Percentiles rank a stretch among this genome's conserved stretches.
These are phyloP conservation scores for Cataglyphis albicans DNA, from an alignment of 2,888 invertebrate species.

Conservation along the genomic window DNA sequence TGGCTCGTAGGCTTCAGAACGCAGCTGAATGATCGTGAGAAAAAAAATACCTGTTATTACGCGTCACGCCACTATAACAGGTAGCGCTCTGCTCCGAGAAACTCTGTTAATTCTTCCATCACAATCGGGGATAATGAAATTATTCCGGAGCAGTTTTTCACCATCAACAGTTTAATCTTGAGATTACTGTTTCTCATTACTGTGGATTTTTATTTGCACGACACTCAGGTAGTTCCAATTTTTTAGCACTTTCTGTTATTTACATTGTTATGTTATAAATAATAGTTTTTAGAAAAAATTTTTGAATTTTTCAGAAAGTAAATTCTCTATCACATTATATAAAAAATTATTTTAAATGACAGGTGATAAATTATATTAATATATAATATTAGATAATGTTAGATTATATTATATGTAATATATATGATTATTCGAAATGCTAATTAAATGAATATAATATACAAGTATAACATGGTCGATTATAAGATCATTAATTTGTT, in stretches of 20 bases:
- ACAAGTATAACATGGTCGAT: not conserved
- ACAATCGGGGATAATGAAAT: slow-evolving; percentile 24
- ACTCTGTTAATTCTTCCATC: slow-evolving; percentile 26
- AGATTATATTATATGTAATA: not conserved
- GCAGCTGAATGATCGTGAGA: slow-evolving; percentile 49
- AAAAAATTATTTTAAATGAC: not conserved
- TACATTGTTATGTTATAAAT: not conserved
- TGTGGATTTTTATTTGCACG: slow-evolving; percentile 10
- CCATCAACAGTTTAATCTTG: slow-evolving; percentile 14
- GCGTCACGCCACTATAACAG: slow-evolving; percentile 25
- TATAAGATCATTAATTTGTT: not conserved
- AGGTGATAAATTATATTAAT: not conserved
- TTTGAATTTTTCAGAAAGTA: not conserved
- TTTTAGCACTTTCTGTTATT: not conserved
- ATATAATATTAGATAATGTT: not conserved
- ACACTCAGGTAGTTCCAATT: not conserved
- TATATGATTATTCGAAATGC: not conserved
- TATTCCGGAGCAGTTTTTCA: slow-evolving; percentile 10
- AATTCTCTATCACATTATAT: not conserved
- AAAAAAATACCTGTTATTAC: slow-evolving; percentile 52
- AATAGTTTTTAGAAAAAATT: not conserved
- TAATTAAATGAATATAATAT: not conserved
- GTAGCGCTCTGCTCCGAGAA: slow-evolving; percentile 14
- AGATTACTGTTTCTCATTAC: not conserved
- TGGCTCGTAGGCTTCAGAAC: not conserved